A percentile compares a stretch with the other conserved stretches of the same genome.
Evolutionary conservation across 53 echinoderm and acorn worm species (phyloP).

Genomic region (Apostichopus leukothele): DNA sequence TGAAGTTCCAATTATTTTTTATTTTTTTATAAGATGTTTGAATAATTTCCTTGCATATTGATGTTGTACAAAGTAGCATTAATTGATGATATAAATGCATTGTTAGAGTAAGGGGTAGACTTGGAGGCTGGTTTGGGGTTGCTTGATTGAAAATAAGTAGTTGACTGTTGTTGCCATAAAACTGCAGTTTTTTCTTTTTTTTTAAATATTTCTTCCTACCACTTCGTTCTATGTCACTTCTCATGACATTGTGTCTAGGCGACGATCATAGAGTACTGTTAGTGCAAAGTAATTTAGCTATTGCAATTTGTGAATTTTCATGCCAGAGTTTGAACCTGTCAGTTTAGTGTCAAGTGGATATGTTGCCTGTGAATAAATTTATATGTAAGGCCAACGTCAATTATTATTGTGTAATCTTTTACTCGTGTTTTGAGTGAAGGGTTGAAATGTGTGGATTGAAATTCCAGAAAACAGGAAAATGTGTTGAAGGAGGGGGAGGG

Average conservation of each 20-base stretch:
- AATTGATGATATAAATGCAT: background rate
- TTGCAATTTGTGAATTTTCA: slow-evolving; percentile 18
- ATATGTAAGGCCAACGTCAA: slow-evolving; percentile 4
- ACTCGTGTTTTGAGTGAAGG: background rate
- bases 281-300: background rate
- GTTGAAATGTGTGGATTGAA: background rate
- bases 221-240: background rate
- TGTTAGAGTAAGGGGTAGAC: too few relatives aligned
- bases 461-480: too few relatives aligned
- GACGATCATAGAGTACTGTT: background rate
- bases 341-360: slow-evolving; percentile 30
- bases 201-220: background rate
- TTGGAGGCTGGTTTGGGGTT: background rate
- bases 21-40: background rate
- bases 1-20: background rate
- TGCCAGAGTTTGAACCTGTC: slow-evolving; percentile 24
- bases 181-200: background rate
- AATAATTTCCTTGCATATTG: background rate
- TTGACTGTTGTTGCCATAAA: background rate
- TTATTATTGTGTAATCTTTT: background rate
- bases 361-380: slow-evolving; percentile 40
- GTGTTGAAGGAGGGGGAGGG: too few relatives aligned
- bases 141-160: background rate
- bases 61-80: too few relatives aligned
- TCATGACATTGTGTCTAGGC: background rate